A percentile compares a stretch with the other conserved stretches of the same genome.
These are phyloP conservation scores for Noturus placidus DNA, from an alignment of 2,113 vertebrate genomes.

Conservation along the genomic window DNA sequence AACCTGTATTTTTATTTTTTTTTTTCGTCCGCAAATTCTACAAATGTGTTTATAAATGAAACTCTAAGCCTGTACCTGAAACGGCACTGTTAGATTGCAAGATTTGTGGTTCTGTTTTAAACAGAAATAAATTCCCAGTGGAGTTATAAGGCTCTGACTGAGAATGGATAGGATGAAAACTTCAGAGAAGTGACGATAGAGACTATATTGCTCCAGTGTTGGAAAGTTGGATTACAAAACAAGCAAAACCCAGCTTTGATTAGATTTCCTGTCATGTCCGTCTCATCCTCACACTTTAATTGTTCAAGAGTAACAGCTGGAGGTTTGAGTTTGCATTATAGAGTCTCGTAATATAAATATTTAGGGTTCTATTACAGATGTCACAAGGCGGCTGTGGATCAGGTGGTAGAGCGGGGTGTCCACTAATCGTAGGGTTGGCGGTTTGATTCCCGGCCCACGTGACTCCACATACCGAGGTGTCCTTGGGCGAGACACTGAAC, in stretches of 20 bases:
- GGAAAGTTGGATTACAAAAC: not conserved
- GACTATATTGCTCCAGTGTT: not conserved
- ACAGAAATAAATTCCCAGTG: not conserved
- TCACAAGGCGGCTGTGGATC: too few relatives aligned
- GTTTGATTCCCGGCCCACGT: too few relatives aligned
- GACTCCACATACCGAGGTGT: too few relatives aligned
- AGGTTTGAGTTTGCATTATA: not conserved
- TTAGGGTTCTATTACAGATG: too few relatives aligned
- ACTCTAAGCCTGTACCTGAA: not conserved
- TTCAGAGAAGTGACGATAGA: not conserved
- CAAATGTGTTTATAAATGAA: not conserved
- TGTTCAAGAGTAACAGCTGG: not conserved
- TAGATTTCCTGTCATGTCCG: not conserved
- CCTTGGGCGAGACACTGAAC: too few relatives aligned
- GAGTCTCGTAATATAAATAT: not conserved
- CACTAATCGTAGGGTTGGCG: too few relatives aligned
- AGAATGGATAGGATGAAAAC: not conserved
- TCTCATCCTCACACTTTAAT: not conserved
- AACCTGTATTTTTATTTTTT: not conserved
- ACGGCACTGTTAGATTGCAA: not conserved
- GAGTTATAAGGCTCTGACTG: not conserved
- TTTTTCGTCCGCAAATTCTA: not conserved
- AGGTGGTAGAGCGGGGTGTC: too few relatives aligned
- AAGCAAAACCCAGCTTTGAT: not conserved
- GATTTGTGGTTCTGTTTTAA: not conserved